Conservation (phyloP, 2,113 vertebrate genomes). For the Tylochromis polylepis region DNA sequence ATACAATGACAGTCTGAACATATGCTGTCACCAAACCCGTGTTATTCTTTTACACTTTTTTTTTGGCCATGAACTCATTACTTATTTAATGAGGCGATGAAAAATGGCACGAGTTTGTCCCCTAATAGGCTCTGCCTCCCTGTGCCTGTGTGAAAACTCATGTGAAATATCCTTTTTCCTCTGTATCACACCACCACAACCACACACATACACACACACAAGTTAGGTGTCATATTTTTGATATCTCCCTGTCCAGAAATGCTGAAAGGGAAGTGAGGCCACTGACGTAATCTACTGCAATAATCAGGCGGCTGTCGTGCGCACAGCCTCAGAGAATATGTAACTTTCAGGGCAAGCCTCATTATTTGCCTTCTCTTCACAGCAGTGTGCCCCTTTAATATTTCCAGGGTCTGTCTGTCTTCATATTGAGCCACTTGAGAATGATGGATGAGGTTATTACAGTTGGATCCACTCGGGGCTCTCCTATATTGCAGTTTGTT, state of each 20-base stretch:
- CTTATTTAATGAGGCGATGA: neutral
- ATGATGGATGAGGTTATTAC: slow-evolving; percentile 16
- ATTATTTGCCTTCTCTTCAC: neutral
- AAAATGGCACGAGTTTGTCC: neutral
- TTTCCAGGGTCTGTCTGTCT: slow-evolving; percentile 6
- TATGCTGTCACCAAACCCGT: slow-evolving; percentile 11
- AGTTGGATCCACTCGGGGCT: neutral
- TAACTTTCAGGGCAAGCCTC: neutral
- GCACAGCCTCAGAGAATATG: neutral
- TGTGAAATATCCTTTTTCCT: neutral
- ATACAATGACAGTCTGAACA: slow-evolving; percentile 29
- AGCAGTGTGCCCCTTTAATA: neutral
- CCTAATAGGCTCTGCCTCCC: neutral
- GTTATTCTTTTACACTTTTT: slow-evolving; percentile 20
- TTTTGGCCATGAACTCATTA: neutral
- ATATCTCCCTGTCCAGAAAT: neutral
- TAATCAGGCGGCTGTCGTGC: neutral
- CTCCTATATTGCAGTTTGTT: neutral
- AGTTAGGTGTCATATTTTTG: slow-evolving; percentile 28
- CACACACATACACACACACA: slow-evolving; percentile 3
- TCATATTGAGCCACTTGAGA: neutral
- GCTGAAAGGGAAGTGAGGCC: neutral
- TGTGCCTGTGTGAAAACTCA: neutral
- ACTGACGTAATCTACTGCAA: neutral
- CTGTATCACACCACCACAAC: neutral